Evolutionary conservation across 2,113 vertebrate genomes (phyloP).

Genomic region (Cairina moschata): DNA sequence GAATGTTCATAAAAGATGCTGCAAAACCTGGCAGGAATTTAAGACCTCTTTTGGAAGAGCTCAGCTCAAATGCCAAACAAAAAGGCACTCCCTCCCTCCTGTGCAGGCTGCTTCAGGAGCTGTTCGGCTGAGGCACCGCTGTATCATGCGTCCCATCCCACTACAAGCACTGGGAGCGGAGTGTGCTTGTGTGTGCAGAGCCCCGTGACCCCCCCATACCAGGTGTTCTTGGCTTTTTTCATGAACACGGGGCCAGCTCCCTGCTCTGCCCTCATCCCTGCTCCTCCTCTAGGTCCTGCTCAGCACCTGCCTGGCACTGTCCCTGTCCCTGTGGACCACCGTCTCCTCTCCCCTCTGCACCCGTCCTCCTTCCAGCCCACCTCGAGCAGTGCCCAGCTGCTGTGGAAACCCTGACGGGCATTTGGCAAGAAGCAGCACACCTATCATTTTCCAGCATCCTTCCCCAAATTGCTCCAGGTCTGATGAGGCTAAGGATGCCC

Average conservation of each 20-base stretch:
- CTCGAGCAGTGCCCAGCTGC: not conserved
- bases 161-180: not conserved
- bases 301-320: no score
- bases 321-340: not conserved
- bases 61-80: not conserved
- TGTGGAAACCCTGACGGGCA: no score
- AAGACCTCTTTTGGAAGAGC: not conserved
- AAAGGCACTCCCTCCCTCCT: not conserved
- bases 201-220: not conserved
- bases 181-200: not conserved
- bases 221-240: not conserved
- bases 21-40: not conserved
- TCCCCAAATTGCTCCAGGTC: not conserved
- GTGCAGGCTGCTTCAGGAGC: not conserved
- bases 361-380: not conserved
- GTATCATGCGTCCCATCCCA: fast-evolving
- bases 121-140: not conserved
- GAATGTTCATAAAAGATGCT: not conserved
- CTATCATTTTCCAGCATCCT: fast-evolving
- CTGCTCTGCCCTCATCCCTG: not conserved
- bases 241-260: not conserved
- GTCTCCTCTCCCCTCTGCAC: not conserved
- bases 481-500: not conserved
- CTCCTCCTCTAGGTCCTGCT: no score
- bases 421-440: not conserved